Percentiles rank a stretch among this genome's conserved stretches.
phyloP scores from a whole-genome alignment of 2,113 vertebrate genomes.

The Edolisoma coerulescens region DNA sequence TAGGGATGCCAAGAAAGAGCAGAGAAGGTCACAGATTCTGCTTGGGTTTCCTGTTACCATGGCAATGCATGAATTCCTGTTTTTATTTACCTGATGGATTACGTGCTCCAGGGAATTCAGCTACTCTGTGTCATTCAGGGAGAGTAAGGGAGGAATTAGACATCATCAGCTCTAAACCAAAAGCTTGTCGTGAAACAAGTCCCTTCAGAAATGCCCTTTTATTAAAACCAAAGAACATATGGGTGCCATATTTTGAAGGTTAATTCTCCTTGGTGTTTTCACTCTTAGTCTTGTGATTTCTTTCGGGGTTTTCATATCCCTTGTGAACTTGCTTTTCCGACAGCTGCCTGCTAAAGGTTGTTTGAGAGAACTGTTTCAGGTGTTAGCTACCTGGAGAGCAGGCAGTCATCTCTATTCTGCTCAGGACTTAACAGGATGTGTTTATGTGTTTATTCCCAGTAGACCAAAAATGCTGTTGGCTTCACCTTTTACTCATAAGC shows the following conservation, averaged over 20 bases:
- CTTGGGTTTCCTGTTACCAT: conserved; percentile 38
- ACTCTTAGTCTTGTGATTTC: background rate
- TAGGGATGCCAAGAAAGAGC: background rate
- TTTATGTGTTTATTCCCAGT: background rate
- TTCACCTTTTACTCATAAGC: background rate
- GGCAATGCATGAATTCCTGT: background rate
- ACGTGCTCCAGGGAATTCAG: background rate
- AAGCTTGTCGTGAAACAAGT: background rate
- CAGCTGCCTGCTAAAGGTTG: background rate
- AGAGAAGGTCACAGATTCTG: background rate
- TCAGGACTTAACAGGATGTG: background rate
- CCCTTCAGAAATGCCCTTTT: background rate
- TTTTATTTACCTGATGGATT: conserved; percentile 57
- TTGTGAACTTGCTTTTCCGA: background rate
- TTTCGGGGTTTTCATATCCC: background rate
- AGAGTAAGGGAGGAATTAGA: background rate
- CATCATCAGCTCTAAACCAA: background rate
- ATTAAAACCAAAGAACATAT: background rate
- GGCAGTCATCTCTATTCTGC: background rate
- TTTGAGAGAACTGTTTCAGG: background rate
- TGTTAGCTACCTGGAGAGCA: background rate
- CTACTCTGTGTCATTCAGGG: background rate
- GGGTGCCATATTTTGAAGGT: background rate
- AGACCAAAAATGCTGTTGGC: background rate
- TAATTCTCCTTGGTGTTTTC: background rate